Evolutionary conservation across 2,797 vertebrate species (phyloP).

Genomic region (Numenius phaeopus): DNA sequence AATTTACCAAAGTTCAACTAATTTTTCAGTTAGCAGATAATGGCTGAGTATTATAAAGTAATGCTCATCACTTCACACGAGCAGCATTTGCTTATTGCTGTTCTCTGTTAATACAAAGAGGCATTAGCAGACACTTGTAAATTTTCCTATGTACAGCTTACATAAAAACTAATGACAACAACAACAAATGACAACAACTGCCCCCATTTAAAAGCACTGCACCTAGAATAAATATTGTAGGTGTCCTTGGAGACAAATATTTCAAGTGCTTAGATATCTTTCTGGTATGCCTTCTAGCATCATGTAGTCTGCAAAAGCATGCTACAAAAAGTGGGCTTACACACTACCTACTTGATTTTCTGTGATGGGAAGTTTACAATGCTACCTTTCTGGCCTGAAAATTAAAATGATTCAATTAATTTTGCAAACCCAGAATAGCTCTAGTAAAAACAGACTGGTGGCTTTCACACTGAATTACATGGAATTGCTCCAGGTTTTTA

Average conservation of each 20-base stretch:
- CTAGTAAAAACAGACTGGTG: neutral
- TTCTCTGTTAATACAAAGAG: constrained; percentile 67
- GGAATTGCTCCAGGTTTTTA: neutral
- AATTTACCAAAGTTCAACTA: constrained; percentile 62
- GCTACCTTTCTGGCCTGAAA: constrained; percentile 4
- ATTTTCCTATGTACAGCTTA: constrained; percentile 63
- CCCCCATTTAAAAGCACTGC: constrained; percentile 51
- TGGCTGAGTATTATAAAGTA: constrained; percentile 67
- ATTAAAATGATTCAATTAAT: neutral
- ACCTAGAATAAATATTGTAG: constrained; percentile 72
- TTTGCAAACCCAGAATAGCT: neutral
- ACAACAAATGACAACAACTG: constrained; percentile 38
- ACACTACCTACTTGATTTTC: neutral
- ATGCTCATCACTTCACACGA: constrained; percentile 54
- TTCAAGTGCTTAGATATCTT: constrained; percentile 6
- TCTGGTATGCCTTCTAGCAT: neutral
- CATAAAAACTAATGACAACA: constrained; percentile 69
- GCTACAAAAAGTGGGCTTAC: neutral
- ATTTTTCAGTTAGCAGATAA: constrained; percentile 66
- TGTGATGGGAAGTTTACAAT: neutral
- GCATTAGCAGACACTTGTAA: constrained; percentile 73
- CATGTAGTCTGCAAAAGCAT: neutral
- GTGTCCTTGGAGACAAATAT: constrained; percentile 41
- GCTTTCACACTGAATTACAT: neutral
- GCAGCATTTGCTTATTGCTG: constrained; percentile 60